phyloP scores from a whole-genome alignment of 2,888 invertebrate species.

The Drosophila ezoana region DNA sequence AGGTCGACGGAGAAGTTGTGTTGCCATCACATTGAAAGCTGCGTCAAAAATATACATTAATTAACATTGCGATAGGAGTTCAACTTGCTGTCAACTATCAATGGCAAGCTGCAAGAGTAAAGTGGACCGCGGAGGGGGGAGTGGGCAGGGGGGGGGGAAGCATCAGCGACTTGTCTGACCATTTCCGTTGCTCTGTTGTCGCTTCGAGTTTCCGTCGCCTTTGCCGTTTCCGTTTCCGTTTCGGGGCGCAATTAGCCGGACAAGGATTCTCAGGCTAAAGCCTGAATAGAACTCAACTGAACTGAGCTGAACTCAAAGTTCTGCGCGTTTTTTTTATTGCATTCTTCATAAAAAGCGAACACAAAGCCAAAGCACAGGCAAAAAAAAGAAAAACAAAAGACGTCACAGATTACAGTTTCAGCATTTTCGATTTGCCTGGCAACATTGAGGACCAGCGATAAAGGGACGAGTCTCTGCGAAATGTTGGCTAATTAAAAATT shows the following conservation, averaged over 20 bases:
- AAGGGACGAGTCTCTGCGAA: conserved; percentile 29
- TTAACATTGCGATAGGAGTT: conserved; percentile 58
- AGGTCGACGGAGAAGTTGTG: conserved; percentile 33
- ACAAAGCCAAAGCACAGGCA: conserved; percentile 17
- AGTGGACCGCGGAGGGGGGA: neutral
- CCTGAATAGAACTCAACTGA: conserved; percentile 8
- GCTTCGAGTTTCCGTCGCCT: conserved; percentile 31
- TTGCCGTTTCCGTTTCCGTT: conserved; percentile 31
- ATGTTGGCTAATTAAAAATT: conserved; percentile 63
- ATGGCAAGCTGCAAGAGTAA: conserved; percentile 11
- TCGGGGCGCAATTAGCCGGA: conserved; percentile 39
- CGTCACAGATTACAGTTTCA: conserved; percentile 32
- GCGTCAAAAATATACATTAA: conserved; percentile 61
- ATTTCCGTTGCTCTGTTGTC: conserved; percentile 20
- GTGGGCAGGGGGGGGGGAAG: conserved; percentile 1
- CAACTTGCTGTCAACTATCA: conserved; percentile 45
- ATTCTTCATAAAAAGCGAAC: conserved; percentile 25
- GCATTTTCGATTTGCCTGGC: conserved; percentile 38
- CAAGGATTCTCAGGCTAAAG: conserved; percentile 21
- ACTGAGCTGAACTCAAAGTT: conserved; percentile 18
- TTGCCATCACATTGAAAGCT: conserved; percentile 36
- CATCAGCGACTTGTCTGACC: conserved; percentile 2
- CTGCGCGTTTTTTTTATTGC: conserved; percentile 23
- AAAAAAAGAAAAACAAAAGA: conserved; percentile 18
- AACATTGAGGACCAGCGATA: conserved; percentile 24